phyloP scores from a whole-genome alignment of 2,797 vertebrate genomes.

The Parambassis ranga region DNA sequence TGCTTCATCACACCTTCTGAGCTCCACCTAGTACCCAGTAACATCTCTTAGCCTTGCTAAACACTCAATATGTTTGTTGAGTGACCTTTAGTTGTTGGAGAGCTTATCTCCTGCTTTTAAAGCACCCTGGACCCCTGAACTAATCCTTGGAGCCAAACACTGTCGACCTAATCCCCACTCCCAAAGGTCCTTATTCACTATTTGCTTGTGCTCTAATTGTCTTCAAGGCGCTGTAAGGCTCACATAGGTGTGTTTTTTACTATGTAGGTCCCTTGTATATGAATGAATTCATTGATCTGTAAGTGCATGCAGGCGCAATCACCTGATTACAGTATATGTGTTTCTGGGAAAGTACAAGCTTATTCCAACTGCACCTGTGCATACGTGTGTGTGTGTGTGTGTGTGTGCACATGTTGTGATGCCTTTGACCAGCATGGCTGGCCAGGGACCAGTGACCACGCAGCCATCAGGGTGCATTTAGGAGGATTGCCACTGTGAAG shows the following conservation, averaged over 20 bases:
- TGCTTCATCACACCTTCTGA: background rate
- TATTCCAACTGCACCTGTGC: background rate
- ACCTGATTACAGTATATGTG: background rate
- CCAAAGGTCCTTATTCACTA: conserved; percentile 46
- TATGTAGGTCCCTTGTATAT: conserved; percentile 5
- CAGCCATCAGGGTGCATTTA: conserved; percentile 71
- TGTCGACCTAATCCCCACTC: conserved; percentile 56
- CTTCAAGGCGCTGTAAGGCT: conserved; percentile 35
- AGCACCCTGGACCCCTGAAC: conserved; percentile 57
- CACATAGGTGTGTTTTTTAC: conserved; percentile 17
- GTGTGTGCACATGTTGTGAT: conserved; percentile 4
- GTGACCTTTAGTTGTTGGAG: conserved; percentile 69
- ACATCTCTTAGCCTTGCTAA: conserved; percentile 64
- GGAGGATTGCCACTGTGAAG: conserved; percentile 64
- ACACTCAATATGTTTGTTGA: conserved; percentile 70
- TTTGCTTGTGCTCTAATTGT: conserved; percentile 70
- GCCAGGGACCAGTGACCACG: conserved; percentile 49
- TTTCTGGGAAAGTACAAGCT: conserved; percentile 14
- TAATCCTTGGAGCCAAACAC: conserved; percentile 69
- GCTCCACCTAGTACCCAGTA: conserved; percentile 44
- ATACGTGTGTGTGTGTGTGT: background rate
- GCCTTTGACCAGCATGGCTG: conserved; percentile 24
- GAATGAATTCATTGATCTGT: conserved; percentile 17
- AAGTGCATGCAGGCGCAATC: conserved; percentile 1
- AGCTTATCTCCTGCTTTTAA: conserved; percentile 72